Evolutionary conservation across 1,140 invertebrate species (phyloP), one percentile per base, ranked within the genome.

Genomic region (Pseudomyrmex sp.): DNA sequence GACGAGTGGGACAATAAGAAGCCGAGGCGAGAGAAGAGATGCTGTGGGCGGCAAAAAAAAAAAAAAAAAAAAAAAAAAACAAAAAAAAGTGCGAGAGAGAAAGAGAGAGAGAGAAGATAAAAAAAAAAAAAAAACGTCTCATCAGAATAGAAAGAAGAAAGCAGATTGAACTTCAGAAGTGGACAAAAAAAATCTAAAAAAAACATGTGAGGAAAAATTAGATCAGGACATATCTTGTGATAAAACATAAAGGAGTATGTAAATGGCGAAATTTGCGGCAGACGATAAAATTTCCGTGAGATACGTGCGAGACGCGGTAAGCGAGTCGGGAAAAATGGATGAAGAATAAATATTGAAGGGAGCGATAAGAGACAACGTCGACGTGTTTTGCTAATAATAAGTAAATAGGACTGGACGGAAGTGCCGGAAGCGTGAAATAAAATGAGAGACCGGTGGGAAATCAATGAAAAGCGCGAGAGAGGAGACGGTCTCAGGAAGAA

Each of bases 371-470:
- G 26, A 15, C 35, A 18, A 68, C 20, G 23, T 10, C 3, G 10
- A 15, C 52, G 44, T 80, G 46, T 80, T 80, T 80, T 80, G 56
- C 23, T 80, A 80, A 80, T 80, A 48, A 20, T 80, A 80, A 80
- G 66, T 80, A 80, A 80, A 80, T 80, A 72, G n/a, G 12, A n/a
- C 7, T 72, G 66, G 66, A 80, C 76, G 44, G 66, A 59, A 70
- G 65, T 23, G 54, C 44, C 54, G 44, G 76, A 72, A 72, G 56
- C n/a, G 52, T 61, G 54, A 80, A 80, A 80, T 70, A 80, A 80
- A 80, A 80, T 59, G 76, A 72, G 70, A 72, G 66, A 80, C 76
- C 76, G 46, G 54, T 80, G 76, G 76, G 76, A 80, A 80, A 80
- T 80, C 76, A 80, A 10, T 72, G 44, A 35, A 75, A 75, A 20